Conservation (phyloP, 2,888 invertebrate genomes). For the Tetramorium bicarinatum region DNA sequence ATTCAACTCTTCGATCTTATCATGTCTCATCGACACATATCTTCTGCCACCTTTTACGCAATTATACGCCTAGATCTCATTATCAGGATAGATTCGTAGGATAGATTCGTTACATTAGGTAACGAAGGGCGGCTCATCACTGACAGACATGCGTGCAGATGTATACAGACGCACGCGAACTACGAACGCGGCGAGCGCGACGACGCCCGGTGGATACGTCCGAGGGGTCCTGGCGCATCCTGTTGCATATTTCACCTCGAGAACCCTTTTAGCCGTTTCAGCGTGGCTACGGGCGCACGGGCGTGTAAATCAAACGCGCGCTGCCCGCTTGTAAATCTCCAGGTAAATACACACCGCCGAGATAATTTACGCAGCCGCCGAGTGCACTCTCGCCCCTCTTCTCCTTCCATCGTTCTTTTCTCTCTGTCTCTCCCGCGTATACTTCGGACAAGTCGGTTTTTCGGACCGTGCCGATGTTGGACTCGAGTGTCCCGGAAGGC, state of each 20-base stretch:
- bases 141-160: constrained; percentile 55
- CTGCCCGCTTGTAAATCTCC: constrained; percentile 85
- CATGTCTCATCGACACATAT: background rate
- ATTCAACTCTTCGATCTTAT: background rate
- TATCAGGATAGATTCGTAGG: constrained; percentile 24
- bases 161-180: constrained; percentile 43
- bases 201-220: constrained; percentile 73
- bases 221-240: constrained; percentile 77
- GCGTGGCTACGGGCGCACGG: constrained; percentile 71
- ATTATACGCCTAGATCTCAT: background rate
- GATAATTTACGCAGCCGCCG: constrained; percentile 85
- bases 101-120: constrained; percentile 29
- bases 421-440: constrained; percentile 5
- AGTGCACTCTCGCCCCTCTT: constrained; percentile 46
- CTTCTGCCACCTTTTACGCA: background rate
- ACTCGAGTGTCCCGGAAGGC: constrained; percentile 71
- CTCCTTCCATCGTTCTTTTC: constrained; percentile 4
- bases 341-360: constrained; percentile 84
- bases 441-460: constrained; percentile 54
- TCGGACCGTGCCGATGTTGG: constrained; percentile 52
- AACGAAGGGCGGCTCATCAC: constrained; percentile 38
- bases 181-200: constrained; percentile 57
- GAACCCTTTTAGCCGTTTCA: constrained; percentile 79
- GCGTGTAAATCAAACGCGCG: constrained; percentile 85
- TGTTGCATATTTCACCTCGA: constrained; percentile 83